Evolutionary conservation across 2,797 vertebrate species (phyloP), one percentile per base, ranked within the genome.

Genomic region (Xenopus petersii): DNA sequence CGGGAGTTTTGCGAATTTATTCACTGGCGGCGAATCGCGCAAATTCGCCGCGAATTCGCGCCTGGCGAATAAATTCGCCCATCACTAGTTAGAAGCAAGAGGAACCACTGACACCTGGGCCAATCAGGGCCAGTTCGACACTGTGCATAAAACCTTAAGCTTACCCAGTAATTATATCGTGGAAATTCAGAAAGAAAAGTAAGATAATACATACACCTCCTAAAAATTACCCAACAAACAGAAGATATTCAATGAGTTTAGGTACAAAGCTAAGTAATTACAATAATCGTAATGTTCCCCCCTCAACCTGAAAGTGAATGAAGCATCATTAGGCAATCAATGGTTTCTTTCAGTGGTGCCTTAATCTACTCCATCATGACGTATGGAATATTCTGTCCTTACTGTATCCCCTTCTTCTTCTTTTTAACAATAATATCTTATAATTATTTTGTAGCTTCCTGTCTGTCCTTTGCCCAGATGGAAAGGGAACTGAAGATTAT

Each of bases 351-450:
- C 30, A 48, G 26, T 30, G 16, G 51, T 51, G 17, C 64, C 16
- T 12, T 24, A 17, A 61, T 67, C 46, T 49, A 16, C 30, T 15
- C 54, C 10, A 24, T 24, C 30, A 12, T 49, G 10, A 8, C 5
- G 4, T 30, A 10, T 61, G 12, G 26, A 3, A 33, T 21, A 67
- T 26, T 42, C 42, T 47, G 12, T 69, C 2, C 26, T 7, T 33
- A 33, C 61, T 63, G 61, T 24, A 63, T 42, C 15, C 4, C 8
- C 26, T 30, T 30, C 33, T 63, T 5, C 60, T 13, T 15, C 60
- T 26, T 33, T 63, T 33, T n/a, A 55, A 16, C 63, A 55, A 49
- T 42, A 67, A 42, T 24, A 60, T 61, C 15, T 60, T 67, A 67
- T 13, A n/a, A 17, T 55, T 42, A 55, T 2, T 42, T 2, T 6